phyloP scores from a whole-genome alignment of 2,888 invertebrate genomes.

The Mythimna lalbum region DNA sequence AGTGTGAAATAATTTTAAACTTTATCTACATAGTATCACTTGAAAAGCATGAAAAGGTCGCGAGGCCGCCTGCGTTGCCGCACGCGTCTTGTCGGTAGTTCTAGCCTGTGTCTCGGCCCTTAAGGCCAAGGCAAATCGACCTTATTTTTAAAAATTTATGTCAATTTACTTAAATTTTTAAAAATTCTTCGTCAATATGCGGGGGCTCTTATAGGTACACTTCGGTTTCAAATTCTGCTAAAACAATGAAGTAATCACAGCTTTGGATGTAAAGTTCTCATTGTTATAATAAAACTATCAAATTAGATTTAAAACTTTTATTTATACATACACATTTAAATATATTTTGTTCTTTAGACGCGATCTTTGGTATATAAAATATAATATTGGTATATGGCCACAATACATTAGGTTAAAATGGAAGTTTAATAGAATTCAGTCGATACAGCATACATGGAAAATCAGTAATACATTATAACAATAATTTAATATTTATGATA shows the following conservation, averaged over 20 bases:
- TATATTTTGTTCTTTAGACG: slow-evolving; percentile 85
- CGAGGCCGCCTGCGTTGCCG: too few relatives aligned
- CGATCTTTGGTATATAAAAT: slow-evolving; percentile 88
- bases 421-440: slow-evolving; percentile 80
- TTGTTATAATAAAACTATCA: slow-evolving; percentile 28
- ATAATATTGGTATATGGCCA: slow-evolving; percentile 86
- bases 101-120: too few relatives aligned
- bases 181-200: too few relatives aligned
- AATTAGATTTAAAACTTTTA: slow-evolving; percentile 73
- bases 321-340: slow-evolving; percentile 80
- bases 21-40: too few relatives aligned
- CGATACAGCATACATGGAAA: slow-evolving; percentile 72
- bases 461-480: slow-evolving; percentile 67
- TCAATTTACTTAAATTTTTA: too few relatives aligned
- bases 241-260: slow-evolving; percentile 10
- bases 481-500: slow-evolving; percentile 63
- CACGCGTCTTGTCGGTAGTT: too few relatives aligned
- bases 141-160: too few relatives aligned
- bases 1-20: too few relatives aligned
- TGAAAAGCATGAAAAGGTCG: too few relatives aligned
- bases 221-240: slow-evolving; percentile 1
- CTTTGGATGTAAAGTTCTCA: slow-evolving; percentile 26
- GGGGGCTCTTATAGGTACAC: too few relatives aligned
- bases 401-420: slow-evolving; percentile 77
- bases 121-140: too few relatives aligned